A percentile compares a stretch with the other conserved stretches of the same genome.
Evolutionary conservation across 2,113 vertebrate genomes (phyloP).

Genomic region (Arizona elegans): DNA sequence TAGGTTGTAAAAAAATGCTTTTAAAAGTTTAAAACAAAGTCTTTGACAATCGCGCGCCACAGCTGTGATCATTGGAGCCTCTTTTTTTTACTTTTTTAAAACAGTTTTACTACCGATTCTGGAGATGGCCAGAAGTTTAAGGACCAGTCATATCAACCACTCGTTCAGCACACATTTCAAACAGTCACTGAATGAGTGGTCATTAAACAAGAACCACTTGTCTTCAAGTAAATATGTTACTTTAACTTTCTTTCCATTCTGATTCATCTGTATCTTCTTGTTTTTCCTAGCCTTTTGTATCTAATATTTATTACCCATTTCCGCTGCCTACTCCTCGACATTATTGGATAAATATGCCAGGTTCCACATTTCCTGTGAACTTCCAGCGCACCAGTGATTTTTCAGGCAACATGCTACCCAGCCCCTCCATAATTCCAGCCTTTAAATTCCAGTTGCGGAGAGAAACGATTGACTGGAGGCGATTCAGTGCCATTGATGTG

Average conservation of each 20-base stretch:
- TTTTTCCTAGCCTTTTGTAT: slow-evolving; percentile 44
- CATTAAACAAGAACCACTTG: neutral
- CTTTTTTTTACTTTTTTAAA: too few species aligned
- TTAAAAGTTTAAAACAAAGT: too few species aligned
- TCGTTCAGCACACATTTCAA: neutral
- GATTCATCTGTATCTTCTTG: neutral
- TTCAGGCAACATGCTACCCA: neutral
- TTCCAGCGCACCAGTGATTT: neutral
- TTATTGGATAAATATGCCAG: neutral
- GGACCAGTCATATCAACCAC: neutral
- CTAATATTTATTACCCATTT: slow-evolving; percentile 23
- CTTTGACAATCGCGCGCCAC: too few species aligned
- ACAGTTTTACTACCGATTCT: too few species aligned
- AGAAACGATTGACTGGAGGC: slow-evolving; percentile 69
- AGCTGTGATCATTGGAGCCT: too few species aligned
- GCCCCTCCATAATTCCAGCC: slow-evolving; percentile 4
- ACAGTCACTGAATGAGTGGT: neutral
- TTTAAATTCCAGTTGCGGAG: slow-evolving; percentile 70
- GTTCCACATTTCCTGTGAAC: slow-evolving; percentile 29
- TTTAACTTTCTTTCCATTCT: neutral
- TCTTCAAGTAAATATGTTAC: neutral
- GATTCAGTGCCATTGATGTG: slow-evolving; percentile 69
- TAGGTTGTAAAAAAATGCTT: too few species aligned
- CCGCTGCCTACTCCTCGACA: slow-evolving; percentile 11
- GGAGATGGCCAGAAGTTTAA: too few species aligned